Base-by-base conservation (phyloP, 2,113 vertebrate species). In the Herpailurus yagouaroundi region DNA sequence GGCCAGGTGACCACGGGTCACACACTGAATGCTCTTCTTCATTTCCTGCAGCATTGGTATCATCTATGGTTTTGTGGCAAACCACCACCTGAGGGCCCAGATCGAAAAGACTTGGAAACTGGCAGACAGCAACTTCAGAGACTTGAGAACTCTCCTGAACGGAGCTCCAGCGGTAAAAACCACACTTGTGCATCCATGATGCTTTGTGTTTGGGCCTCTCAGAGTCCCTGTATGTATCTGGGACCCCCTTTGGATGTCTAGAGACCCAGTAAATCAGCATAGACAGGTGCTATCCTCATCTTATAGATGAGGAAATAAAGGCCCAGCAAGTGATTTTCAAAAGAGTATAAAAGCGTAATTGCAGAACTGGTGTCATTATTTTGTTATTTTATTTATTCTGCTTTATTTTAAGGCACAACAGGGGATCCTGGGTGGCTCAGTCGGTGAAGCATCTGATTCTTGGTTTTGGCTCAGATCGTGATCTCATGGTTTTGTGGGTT, bases 81-180 rank as follows among this genome's bases (percentile, higher is more conserved):
- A 99, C 98, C 99, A 99, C 97, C 99, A 99, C 97, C 98, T 99
- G 96, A 99, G 99, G 96, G 99, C 98, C 52, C 99, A 99, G 98
- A 96, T 99, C 94, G 98, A 99, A 98, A 99, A 98, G 98, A 98
- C 99, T 89, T 98, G 97, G 96, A 98, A 98, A 27, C 95, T 99
- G 98, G 98, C 99, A 84, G 99, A 99, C 97, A 99, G 99, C 98
- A 99, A 99, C 98, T 99, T 99, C 98, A 99, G 98, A 97, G 99
- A 99, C 97, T 92, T 99, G 98, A 99, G 99, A 96, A 98, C 98
- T 64, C 98, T 99, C 36, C 98, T 99, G 94, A 99, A 99, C 6
- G 98, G 99, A 91, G 99, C 99, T 11, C 99, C 99, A 38, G 97
- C 94, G 98, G 99, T 99, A 99, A 99, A 96, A 68, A 68, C 14